Percentiles rank a stretch among this genome's conserved stretches.
These are phyloP conservation scores for Brachionus asplanchnoidis DNA, from an alignment of 1,140 invertebrate species.

Conservation along the genomic window DNA sequence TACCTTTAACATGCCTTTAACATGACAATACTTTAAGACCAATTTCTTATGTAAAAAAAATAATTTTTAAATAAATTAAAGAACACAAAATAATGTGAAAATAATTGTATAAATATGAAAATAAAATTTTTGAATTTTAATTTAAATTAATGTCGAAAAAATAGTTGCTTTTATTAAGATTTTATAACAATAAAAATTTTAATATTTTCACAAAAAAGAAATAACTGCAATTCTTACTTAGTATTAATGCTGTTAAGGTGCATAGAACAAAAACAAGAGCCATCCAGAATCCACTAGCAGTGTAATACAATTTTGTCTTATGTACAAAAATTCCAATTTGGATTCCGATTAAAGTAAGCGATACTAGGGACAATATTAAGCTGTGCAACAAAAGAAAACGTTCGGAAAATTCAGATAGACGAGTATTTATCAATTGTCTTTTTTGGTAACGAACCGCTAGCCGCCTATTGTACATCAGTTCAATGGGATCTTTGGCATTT, in stretches of 20 bases:
- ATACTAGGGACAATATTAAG: background rate
- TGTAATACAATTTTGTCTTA: background rate
- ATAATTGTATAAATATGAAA: too few relatives aligned
- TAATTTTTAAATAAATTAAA: too few relatives aligned
- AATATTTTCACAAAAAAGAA: background rate
- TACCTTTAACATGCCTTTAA: too few relatives aligned
- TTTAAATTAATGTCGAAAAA: too few relatives aligned
- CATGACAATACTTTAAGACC: too few relatives aligned
- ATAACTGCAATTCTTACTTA: background rate
- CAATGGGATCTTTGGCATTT: background rate
- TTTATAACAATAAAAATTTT: background rate
- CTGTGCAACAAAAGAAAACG: background rate
- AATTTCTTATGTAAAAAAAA: too few relatives aligned
- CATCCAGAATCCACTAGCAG: conserved; percentile 1
- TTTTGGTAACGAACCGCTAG: background rate
- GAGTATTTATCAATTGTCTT: background rate
- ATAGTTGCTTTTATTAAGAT: too few relatives aligned
- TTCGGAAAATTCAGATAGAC: background rate
- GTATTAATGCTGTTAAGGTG: background rate
- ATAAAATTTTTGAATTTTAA: too few relatives aligned
- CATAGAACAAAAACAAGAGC: background rate
- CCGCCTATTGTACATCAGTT: background rate
- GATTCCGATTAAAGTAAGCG: background rate
- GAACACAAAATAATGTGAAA: too few relatives aligned
- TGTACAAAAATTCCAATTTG: conserved; percentile 12